phyloP scores from a whole-genome alignment of 2,888 invertebrate species.

The Cotesia congregata region DNA sequence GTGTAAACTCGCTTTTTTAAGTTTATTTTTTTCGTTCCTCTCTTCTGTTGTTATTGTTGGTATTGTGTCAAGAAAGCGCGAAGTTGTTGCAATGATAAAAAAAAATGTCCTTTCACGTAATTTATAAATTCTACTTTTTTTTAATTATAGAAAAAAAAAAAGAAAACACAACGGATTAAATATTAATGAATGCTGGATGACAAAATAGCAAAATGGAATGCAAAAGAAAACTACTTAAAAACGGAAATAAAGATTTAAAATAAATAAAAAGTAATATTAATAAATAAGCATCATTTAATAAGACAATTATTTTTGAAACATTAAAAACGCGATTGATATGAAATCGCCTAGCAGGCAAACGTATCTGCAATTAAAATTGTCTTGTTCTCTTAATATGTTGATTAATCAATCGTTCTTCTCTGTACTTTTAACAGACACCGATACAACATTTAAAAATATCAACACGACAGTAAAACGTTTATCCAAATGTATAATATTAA shows the following conservation, averaged over 20 bases:
- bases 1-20: slow-evolving; percentile 30
- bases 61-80: not conserved
- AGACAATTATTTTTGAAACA: not conserved
- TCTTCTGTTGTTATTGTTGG: slow-evolving; percentile 24
- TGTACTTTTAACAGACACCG: slow-evolving; percentile 53
- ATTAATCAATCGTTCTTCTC: slow-evolving; percentile 28
- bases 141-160: not conserved
- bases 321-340: slow-evolving; percentile 4
- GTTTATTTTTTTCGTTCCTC: slow-evolving; percentile 3
- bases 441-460: slow-evolving; percentile 59
- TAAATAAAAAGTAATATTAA: slow-evolving; percentile 2
- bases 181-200: slow-evolving; percentile 14
- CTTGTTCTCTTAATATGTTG: slow-evolving; percentile 14
- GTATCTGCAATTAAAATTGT: slow-evolving; percentile 22
- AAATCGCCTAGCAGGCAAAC: not conserved
- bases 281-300: not conserved
- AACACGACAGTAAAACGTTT: slow-evolving; percentile 63
- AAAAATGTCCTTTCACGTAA: slow-evolving; percentile 14
- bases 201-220: not conserved
- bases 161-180: not conserved
- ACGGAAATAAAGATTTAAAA: not conserved
- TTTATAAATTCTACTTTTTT: not conserved
- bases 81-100: not conserved
- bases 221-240: not conserved
- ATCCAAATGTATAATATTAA: slow-evolving; percentile 59